phyloP scores from a whole-genome alignment of 2,797 vertebrate species.

The Melanotaenia parkinsoni region DNA sequence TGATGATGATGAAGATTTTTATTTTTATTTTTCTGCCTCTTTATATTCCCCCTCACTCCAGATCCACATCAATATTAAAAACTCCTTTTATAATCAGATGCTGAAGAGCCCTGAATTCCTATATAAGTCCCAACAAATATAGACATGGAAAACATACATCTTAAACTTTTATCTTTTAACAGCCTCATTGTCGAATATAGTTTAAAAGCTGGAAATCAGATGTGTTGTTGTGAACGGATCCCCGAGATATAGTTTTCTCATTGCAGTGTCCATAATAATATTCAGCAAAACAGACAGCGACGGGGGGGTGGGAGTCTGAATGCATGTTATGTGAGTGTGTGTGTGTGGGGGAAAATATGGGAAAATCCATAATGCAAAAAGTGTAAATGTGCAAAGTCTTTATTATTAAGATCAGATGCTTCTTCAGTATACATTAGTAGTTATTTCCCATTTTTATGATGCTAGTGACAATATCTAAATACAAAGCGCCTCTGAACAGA shows the following conservation, averaged over 20 bases:
- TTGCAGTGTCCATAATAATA: too few species aligned
- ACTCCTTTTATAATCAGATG: slow-evolving; percentile 12
- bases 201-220: slow-evolving; percentile 34
- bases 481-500: slow-evolving; percentile 9
- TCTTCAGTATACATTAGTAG: slow-evolving; percentile 15
- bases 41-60: slow-evolving; percentile 2
- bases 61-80: background rate
- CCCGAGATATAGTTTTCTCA: too few species aligned
- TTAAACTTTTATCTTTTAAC: background rate
- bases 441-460: slow-evolving; percentile 1
- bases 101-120: background rate
- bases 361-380: slow-evolving; percentile 27
- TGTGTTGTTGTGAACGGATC: slow-evolving; percentile 11
- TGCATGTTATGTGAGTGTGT: too few species aligned
- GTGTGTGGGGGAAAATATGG: background rate
- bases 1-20: slow-evolving; percentile 12
- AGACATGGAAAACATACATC: slow-evolving; percentile 16
- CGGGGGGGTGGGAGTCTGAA: too few species aligned
- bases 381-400: slow-evolving; percentile 7
- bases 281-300: too few species aligned
- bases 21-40: slow-evolving; percentile 5
- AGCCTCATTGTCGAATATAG: slow-evolving; percentile 13
- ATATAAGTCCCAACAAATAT: slow-evolving; percentile 8
- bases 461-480: slow-evolving; percentile 29
- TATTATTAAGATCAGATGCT: slow-evolving; percentile 31